Conservation (phyloP, 2,888 invertebrate species). For the Trachelus troglodyta region DNA sequence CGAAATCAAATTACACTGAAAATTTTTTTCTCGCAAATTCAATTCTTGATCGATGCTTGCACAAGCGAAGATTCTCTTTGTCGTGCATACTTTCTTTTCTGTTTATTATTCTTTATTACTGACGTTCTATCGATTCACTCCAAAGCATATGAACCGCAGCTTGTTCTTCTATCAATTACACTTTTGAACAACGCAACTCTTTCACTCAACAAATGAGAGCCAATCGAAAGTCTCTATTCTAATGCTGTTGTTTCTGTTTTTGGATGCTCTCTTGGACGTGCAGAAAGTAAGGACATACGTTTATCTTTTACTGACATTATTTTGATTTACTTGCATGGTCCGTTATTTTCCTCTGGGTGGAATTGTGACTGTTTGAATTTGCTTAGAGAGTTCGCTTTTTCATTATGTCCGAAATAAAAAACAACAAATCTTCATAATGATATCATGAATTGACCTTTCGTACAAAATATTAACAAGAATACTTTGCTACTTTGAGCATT, state of each 20-base stretch:
- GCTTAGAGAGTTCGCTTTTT: constrained; percentile 5
- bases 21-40: neutral
- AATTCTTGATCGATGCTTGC: neutral
- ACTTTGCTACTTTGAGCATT: neutral
- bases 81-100: neutral
- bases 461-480: neutral
- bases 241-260: constrained; percentile 32
- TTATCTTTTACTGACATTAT: constrained; percentile 10
- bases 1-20: neutral
- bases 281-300: constrained; percentile 53
- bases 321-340: neutral
- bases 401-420: neutral
- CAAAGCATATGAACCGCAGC: neutral
- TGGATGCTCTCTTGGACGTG: constrained; percentile 43
- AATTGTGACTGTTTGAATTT: neutral
- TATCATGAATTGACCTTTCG: neutral
- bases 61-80: neutral
- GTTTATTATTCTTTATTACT: neutral
- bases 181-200: neutral
- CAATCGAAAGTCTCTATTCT: constrained; percentile 20
- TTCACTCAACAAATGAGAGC: neutral
- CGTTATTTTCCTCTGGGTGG: neutral
- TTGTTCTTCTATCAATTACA: neutral
- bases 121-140: neutral
- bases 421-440: neutral